phyloP scores from a whole-genome alignment of 1,140 invertebrate genomes.

The Gryllus bimaculatus region DNA sequence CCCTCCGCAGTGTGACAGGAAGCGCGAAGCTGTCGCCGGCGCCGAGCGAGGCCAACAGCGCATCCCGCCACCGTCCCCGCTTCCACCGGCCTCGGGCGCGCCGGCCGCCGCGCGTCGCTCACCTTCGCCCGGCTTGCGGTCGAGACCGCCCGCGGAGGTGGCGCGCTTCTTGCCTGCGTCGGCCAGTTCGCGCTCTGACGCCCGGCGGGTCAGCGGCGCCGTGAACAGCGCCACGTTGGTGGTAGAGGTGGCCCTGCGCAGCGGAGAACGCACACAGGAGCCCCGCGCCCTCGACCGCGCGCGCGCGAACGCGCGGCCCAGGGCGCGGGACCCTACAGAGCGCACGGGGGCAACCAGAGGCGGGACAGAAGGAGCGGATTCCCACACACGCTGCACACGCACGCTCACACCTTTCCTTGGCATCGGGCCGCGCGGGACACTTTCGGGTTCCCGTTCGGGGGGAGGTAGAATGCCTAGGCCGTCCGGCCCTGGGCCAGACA shows the following conservation, averaged over 20 bases:
- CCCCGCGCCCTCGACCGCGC: not conserved
- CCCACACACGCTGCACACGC: too few relatives aligned
- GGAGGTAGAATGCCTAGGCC: too few relatives aligned
- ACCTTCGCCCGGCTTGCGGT: slow-evolving; percentile 59
- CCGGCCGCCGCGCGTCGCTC: slow-evolving; percentile 27
- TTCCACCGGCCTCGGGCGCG: not conserved
- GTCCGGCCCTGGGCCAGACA: too few relatives aligned
- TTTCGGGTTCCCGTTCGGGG: too few relatives aligned
- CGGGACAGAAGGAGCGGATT: too few relatives aligned
- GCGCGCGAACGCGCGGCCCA: too few relatives aligned
- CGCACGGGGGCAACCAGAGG: too few relatives aligned
- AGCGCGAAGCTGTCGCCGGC: not conserved
- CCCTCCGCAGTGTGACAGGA: not conserved
- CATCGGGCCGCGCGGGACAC: too few relatives aligned
- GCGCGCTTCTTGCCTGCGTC: slow-evolving; percentile 73
- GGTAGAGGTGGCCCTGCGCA: slow-evolving; percentile 68
- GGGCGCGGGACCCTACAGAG: too few relatives aligned
- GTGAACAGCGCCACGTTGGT: slow-evolving; percentile 68
- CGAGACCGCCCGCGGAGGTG: slow-evolving; percentile 60
- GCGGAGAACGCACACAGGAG: not conserved
- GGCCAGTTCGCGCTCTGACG: slow-evolving; percentile 67
- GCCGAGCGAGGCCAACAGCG: not conserved
- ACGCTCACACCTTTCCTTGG: too few relatives aligned
- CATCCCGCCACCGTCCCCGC: not conserved
- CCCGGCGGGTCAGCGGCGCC: slow-evolving; percentile 65